phyloP scores from a whole-genome alignment of 2,113 vertebrate species.

The Lampris incognitus region DNA sequence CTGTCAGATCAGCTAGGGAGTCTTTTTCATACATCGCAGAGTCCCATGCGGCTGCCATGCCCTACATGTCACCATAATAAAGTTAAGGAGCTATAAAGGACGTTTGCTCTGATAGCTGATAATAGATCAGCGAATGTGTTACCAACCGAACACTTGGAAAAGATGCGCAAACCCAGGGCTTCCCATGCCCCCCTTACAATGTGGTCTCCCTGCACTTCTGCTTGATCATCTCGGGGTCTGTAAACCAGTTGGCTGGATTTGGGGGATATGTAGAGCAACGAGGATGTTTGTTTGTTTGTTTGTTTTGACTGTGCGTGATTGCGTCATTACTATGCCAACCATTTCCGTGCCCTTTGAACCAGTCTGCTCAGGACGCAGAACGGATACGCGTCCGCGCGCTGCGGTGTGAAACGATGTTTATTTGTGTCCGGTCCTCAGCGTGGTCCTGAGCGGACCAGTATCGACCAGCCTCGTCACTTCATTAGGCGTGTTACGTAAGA shows the following conservation, averaged over 20 bases:
- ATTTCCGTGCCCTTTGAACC: too few species aligned
- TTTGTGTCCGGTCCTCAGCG: too few species aligned
- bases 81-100: constrained; percentile 47
- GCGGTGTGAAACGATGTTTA: too few species aligned
- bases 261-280: too few species aligned
- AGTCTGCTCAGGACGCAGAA: too few species aligned
- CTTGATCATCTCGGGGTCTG: constrained; percentile 29
- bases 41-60: constrained; percentile 68
- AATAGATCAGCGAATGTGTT: constrained; percentile 59
- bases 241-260: too few species aligned
- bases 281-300: too few species aligned
- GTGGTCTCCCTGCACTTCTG: constrained; percentile 35
- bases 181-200: constrained; percentile 10
- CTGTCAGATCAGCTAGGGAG: constrained; percentile 74
- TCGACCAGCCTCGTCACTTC: constrained; percentile 51
- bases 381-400: too few species aligned
- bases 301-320: too few species aligned
- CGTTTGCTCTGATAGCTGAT: constrained; percentile 54
- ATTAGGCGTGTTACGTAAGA: constrained; percentile 72
- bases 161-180: constrained; percentile 24
- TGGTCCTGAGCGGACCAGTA: not conserved
- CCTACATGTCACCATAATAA: constrained; percentile 69
- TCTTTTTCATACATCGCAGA: constrained; percentile 56
- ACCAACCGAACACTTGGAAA: constrained; percentile 25
- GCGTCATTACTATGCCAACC: too few species aligned